Conservation (phyloP, 1,140 invertebrate species). For the Phenacoccus solenopsis region DNA sequence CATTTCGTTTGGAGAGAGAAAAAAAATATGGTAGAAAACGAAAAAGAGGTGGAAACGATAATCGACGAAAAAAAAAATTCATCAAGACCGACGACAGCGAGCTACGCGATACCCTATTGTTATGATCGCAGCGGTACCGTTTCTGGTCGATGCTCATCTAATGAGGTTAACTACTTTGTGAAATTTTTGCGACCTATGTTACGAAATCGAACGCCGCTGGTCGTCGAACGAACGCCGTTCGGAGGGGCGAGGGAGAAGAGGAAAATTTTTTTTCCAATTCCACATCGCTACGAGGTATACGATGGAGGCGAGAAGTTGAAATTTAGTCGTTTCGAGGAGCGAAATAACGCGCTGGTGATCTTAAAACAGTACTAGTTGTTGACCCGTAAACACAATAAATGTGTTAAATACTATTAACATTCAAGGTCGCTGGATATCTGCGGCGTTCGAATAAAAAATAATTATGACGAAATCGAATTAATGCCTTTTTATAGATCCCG, state of each 20-base stretch:
- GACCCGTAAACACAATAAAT: conserved; percentile 1
- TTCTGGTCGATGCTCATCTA: not conserved
- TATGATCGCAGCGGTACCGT: not conserved
- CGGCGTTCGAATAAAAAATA: not conserved
- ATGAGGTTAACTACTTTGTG: conserved; percentile 1
- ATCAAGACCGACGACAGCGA: not conserved
- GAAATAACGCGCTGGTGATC: not conserved
- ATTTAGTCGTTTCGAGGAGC: not conserved
- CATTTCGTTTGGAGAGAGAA: too few relatives aligned
- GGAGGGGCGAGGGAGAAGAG: too few relatives aligned
- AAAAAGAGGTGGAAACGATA: not conserved
- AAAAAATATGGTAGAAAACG: too few relatives aligned
- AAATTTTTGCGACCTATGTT: not conserved
- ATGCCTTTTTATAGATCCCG: not conserved
- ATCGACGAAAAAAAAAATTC: too few relatives aligned
- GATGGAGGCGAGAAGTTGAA: not conserved
- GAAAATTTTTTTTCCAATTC: too few relatives aligned
- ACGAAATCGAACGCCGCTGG: not conserved
- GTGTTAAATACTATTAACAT: not conserved
- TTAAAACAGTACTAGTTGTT: conserved; percentile 3
- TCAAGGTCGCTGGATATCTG: not conserved
- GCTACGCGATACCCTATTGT: not conserved
- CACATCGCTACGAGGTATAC: too few relatives aligned
- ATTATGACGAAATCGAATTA: not conserved
- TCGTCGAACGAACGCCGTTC: not conserved